A percentile compares a stretch with the other conserved stretches of the same genome.
Conservation (phyloP, 1,140 invertebrate genomes). For the Nixonia krombeini region DNA sequence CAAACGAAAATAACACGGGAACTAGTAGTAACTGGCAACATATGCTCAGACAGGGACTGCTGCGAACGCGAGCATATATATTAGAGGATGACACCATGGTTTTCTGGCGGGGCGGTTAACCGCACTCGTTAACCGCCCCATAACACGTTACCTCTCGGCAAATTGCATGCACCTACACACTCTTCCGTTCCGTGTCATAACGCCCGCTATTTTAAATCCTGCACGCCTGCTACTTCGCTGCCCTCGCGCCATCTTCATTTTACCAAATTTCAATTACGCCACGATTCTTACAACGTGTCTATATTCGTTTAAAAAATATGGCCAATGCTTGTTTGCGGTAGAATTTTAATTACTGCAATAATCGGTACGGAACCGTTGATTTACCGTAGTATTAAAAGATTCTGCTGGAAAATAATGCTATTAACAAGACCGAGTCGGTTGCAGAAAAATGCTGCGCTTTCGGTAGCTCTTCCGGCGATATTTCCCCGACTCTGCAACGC, state of each 20-base stretch:
- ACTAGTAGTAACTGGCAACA: conserved; percentile 65
- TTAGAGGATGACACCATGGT: conserved; percentile 67
- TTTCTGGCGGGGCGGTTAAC: conserved; percentile 69
- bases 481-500: too few species aligned
- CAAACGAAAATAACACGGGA: conserved; percentile 41
- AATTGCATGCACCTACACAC: conserved; percentile 52
- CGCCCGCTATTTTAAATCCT: conserved; percentile 42
- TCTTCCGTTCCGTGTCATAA: conserved; percentile 47
- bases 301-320: too few species aligned
- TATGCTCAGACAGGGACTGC: conserved; percentile 67
- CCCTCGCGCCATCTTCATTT: neutral
- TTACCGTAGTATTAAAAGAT: too few species aligned
- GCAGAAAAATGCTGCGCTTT: too few species aligned
- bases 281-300: neutral
- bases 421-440: too few species aligned
- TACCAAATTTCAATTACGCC: conserved; percentile 17
- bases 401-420: too few species aligned
- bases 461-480: too few species aligned
- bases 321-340: too few species aligned
- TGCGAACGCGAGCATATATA: conserved; percentile 61
- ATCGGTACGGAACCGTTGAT: too few species aligned
- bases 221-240: conserved; percentile 25
- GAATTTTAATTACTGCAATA: too few species aligned
- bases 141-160: conserved; percentile 63
- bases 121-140: conserved; percentile 71